A percentile compares a stretch with the other conserved stretches of the same genome.
phyloP scores from a whole-genome alignment of 2,888 invertebrate species.

The Odontocerum albicorne region DNA sequence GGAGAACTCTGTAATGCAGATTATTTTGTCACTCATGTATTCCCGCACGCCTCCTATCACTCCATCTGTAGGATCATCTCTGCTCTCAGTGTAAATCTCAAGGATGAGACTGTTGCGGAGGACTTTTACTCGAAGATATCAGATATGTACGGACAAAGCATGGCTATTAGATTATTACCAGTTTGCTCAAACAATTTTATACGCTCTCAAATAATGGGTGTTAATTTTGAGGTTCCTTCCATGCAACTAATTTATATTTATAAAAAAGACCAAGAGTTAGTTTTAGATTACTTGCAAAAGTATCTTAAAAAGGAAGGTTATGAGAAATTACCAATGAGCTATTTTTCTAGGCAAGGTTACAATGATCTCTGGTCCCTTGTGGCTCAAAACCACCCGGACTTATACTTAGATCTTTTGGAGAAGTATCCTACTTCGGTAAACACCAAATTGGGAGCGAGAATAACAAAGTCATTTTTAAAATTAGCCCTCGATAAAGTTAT shows the following conservation, averaged over 20 bases:
- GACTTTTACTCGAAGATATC: constrained; percentile 39
- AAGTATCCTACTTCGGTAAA: background rate
- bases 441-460: too few relatives aligned
- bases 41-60: constrained; percentile 39
- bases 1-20: constrained; percentile 38
- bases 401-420: constrained; percentile 14
- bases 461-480: constrained; percentile 1
- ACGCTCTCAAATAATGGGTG: constrained; percentile 2
- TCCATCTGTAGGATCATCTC: constrained; percentile 40
- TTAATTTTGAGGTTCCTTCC: constrained; percentile 1
- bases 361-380: constrained; percentile 3
- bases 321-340: background rate
- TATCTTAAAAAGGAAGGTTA: constrained; percentile 9
- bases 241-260: constrained; percentile 14
- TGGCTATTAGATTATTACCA: constrained; percentile 39
- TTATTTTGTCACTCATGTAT: constrained; percentile 40
- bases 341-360: background rate
- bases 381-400: constrained; percentile 18
- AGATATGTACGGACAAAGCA: constrained; percentile 36
- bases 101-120: constrained; percentile 38
- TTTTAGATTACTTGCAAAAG: constrained; percentile 41
- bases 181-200: constrained; percentile 41
- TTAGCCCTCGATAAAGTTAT: background rate
- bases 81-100: constrained; percentile 38
- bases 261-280: constrained; percentile 39